Percentiles rank a stretch among this genome's conserved stretches.
phyloP scores from a whole-genome alignment of 1,140 invertebrate genomes.

The Drosophila varians region DNA sequence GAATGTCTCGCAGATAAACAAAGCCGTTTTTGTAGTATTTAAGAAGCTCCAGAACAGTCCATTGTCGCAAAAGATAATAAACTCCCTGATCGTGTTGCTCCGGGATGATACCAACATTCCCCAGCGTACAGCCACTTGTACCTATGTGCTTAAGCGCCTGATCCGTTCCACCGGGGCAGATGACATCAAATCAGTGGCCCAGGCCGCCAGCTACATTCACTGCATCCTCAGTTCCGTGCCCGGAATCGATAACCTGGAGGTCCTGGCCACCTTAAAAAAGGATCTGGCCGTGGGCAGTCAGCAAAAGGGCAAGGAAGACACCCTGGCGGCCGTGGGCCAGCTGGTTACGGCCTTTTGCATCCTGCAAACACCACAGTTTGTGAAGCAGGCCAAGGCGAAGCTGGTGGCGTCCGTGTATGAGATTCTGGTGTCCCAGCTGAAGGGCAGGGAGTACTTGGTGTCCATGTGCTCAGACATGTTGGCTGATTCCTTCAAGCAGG shows the following conservation, averaged over 20 bases:
- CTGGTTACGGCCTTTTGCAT: conserved; percentile 35
- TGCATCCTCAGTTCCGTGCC: conserved; percentile 36
- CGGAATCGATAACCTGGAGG: conserved; percentile 25
- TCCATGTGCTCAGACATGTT: conserved; percentile 35
- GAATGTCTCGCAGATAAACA: conserved; percentile 37
- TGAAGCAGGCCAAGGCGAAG: neutral
- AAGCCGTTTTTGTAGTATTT: conserved; percentile 41
- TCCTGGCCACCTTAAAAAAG: conserved; percentile 34
- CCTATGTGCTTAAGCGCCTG: conserved; percentile 51
- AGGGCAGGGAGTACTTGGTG: conserved; percentile 58
- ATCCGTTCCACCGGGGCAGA: conserved; percentile 62
- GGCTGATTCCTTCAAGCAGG: conserved; percentile 28
- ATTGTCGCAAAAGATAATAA: conserved; percentile 8
- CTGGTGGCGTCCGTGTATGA: conserved; percentile 29
- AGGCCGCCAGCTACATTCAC: conserved; percentile 28
- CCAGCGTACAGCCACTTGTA: conserved; percentile 46
- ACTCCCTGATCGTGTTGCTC: conserved; percentile 27
- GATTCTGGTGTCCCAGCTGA: conserved; percentile 30
- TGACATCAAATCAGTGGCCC: conserved; percentile 29
- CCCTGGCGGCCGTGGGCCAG: conserved; percentile 55
- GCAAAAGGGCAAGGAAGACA: conserved; percentile 52
- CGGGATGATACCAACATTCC: conserved; percentile 4
- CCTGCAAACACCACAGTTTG: conserved; percentile 28
- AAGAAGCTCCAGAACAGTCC: conserved; percentile 18
- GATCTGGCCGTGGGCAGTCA: conserved; percentile 38